Evolutionary conservation across 2,113 vertebrate genomes (phyloP), one percentile per base, ranked within the genome.

Genomic region (Serinus canaria): DNA sequence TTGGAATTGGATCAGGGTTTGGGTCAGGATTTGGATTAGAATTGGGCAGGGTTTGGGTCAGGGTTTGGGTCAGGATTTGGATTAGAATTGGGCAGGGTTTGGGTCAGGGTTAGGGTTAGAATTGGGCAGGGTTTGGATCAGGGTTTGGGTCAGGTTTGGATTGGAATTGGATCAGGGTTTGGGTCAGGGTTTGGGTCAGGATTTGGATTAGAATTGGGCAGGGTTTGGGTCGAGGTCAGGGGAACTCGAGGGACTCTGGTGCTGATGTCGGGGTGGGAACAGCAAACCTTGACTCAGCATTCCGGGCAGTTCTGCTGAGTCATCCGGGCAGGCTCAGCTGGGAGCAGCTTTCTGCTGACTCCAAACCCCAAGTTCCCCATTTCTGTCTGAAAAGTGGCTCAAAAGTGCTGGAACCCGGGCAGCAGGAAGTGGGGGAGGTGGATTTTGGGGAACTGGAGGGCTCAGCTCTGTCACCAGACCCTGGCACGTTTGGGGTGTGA

Each of bases 201-300:
- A n/a, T 25, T 67, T 16, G 17, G 6, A 15, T 15, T 3, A 1
- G 19, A 18, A 2, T 27, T 41, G 5, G 27, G 8, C 3, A 4
- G 13, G n/a, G 3, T 15, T 30, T 50, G 10, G 41, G 2, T 23
- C 14, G 6, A 10, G 17, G 2, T 39, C 53, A 30, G 53, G 63
- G n/a, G 28, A 27, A 1, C 35, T 24, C 6, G 7, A 31, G 37
- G 14, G 1, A 0, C n/a, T 8, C 27, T 1, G 9, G 15, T 2
- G 7, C 50, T 33, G n/a, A 1, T 83, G n/a, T 24, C 5, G 23
- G 28, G 28, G 8, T 12, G 49, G 13, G 7, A 39, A 0, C 82
- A 2, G 19, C 83, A 41, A 58, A 22, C 28, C 60, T 2, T 85
- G 83, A 75, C 83, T 85, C 70, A 85, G 83, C 83, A 75, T 1